Percentiles rank a stretch among this genome's conserved stretches.
Evolutionary conservation across 2,888 invertebrate genomes (phyloP).

Genomic region (Ichneumoninae sp.): DNA sequence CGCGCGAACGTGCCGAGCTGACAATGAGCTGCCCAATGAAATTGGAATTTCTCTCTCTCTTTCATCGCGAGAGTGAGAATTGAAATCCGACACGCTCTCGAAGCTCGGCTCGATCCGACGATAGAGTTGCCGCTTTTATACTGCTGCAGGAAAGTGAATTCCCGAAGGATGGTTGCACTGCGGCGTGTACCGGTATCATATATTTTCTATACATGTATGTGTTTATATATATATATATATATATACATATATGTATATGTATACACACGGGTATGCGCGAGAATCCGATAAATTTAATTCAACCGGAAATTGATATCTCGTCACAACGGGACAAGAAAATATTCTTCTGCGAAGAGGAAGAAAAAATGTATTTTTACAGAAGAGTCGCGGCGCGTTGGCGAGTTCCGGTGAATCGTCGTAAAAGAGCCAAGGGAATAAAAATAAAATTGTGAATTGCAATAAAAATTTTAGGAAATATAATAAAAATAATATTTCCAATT

Average conservation of each 20-base stretch:
- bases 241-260: background rate
- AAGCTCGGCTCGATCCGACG: constrained; percentile 35
- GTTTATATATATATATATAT: background rate
- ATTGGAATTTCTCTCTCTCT: constrained; percentile 53
- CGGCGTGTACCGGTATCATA: background rate
- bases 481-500: no score
- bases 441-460: no score
- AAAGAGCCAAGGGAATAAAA: no score
- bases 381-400: background rate
- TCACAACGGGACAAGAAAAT: background rate
- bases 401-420: no score
- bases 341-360: background rate
- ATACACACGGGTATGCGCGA: background rate
- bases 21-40: constrained; percentile 51
- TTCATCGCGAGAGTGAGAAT: constrained; percentile 29
- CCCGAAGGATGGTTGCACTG: background rate
- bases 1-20: constrained; percentile 32
- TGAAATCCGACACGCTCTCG: constrained; percentile 39
- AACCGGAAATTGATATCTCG: constrained; percentile 32
- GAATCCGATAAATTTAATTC: constrained; percentile 22
- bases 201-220: background rate
- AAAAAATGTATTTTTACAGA: background rate
- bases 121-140: constrained; percentile 24
- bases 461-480: no score
- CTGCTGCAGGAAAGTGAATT: constrained; percentile 14